Base-by-base conservation (phyloP, 2,113 vertebrate species). In the Bolborhynchus lineola region DNA sequence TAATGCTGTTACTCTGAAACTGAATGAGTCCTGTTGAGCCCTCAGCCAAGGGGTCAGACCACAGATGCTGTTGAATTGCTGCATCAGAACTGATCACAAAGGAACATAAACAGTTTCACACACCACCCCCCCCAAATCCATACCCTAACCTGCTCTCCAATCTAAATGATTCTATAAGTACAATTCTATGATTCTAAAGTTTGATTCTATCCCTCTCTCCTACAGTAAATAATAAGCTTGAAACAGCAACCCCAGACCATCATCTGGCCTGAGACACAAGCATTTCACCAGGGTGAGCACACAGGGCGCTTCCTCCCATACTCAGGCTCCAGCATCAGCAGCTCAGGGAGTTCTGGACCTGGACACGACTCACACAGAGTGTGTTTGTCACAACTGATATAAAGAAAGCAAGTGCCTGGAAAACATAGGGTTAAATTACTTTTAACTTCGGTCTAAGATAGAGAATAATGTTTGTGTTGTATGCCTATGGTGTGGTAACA, bases 1-100 rank as follows among this genome's bases (percentile, higher is more conserved):
- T 29, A 75, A 53, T 18, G 23, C 10, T 19, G 28, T 29, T 57
- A 25, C 37, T 39, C 35, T 28, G 23, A 35, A 60, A 5, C 18
- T 31, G 2, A 28, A 4, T 11, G 25, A 74, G 47, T 14, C 12
- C 44, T 9, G 19, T 9, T 2, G 0, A 82, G 44, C 17, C 25
- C 46, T 57, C 52, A 16, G 59, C 11, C 19, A 17, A 57, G 39
- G 5, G 29, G 28, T 53, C n/a, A 69, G 24, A 49, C 7, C 17
- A 23, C 47, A 47, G 10, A 39, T 0, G 0, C 17, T 21, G 23
- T 31, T 23, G 35, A 59, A 41, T n/a, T 1, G 1, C 41, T 62
- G 41, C 0, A 0, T 64, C 31, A 42, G 49, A 50, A 93, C 17
- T 15, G 33, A 6, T 11, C 10, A 3, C 18, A 14, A 63, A 83